These are phyloP conservation scores for Spea bombifrons DNA, from an alignment of 2,113 vertebrate species.

Conservation along the genomic window DNA sequence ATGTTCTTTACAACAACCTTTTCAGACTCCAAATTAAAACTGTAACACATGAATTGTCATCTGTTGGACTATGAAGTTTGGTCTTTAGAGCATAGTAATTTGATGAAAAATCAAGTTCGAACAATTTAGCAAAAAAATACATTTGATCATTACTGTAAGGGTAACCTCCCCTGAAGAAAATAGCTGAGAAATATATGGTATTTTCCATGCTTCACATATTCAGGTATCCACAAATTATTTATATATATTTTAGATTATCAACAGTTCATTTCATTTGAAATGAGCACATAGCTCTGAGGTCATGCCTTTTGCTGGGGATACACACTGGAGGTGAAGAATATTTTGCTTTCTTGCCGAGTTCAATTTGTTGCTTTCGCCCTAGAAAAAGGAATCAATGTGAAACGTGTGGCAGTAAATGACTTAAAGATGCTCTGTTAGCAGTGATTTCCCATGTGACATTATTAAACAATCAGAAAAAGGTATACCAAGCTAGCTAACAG, in stretches of 20 bases:
- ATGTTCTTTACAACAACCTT: no score
- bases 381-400: slow-evolving; percentile 43
- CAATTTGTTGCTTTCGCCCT: slow-evolving; percentile 28
- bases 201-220: slow-evolving; percentile 17
- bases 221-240: slow-evolving; percentile 21
- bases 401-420: slow-evolving; percentile 45
- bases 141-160: background rate
- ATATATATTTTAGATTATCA: slow-evolving; percentile 7
- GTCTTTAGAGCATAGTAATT: background rate
- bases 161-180: background rate
- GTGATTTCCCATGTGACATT: slow-evolving; percentile 44
- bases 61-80: background rate
- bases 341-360: slow-evolving; percentile 33
- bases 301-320: slow-evolving; percentile 25
- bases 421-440: slow-evolving; percentile 44
- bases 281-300: slow-evolving; percentile 25
- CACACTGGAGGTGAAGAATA: slow-evolving; percentile 40
- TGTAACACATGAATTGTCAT: no score
- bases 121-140: background rate
- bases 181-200: background rate
- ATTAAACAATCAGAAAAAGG: slow-evolving; percentile 40
- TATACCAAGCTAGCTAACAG: slow-evolving; percentile 20
- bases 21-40: no score
- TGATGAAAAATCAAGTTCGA: background rate
- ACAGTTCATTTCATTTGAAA: slow-evolving; percentile 27